Conservation (phyloP, 2,797 vertebrate genomes). For the Danio choprae region DNA sequence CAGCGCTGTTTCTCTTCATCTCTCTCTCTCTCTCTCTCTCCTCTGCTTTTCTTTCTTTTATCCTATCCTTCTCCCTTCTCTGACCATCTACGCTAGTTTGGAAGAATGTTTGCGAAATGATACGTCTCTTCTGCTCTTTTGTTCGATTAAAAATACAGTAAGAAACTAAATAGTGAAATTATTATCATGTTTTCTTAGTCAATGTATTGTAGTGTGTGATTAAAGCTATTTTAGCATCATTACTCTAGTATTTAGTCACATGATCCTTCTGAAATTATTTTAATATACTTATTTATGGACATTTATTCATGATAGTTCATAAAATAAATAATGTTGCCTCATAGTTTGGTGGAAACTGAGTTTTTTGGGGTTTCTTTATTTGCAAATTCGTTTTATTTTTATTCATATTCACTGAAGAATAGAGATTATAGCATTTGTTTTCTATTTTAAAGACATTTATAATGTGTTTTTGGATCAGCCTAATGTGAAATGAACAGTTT, state of each 20-base stretch:
- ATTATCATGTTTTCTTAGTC: fast-evolving
- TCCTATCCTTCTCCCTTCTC: slow-evolving; percentile 33
- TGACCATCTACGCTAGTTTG: slow-evolving; percentile 46
- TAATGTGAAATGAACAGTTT: no score
- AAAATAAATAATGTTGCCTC: no score
- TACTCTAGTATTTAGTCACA: not conserved
- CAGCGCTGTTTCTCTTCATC: slow-evolving; percentile 71
- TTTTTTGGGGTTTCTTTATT: no score
- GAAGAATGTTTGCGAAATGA: not conserved
- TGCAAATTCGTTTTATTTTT: no score
- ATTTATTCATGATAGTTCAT: not conserved
- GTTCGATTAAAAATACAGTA: not conserved
- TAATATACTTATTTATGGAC: not conserved
- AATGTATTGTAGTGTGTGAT: not conserved
- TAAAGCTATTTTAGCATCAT: not conserved
- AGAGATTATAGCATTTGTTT: no score
- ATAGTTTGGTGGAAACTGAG: no score
- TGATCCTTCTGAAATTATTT: not conserved
- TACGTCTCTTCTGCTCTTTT: not conserved
- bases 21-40: slow-evolving; percentile 18
- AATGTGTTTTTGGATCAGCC: no score
- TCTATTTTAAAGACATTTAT: no score
- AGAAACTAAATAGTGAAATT: not conserved
- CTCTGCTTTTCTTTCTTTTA: slow-evolving; percentile 40
- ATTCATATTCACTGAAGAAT: no score